Evolutionary conservation across 2,113 vertebrate species (phyloP).

Genomic region (Mohoua ochrocephala): DNA sequence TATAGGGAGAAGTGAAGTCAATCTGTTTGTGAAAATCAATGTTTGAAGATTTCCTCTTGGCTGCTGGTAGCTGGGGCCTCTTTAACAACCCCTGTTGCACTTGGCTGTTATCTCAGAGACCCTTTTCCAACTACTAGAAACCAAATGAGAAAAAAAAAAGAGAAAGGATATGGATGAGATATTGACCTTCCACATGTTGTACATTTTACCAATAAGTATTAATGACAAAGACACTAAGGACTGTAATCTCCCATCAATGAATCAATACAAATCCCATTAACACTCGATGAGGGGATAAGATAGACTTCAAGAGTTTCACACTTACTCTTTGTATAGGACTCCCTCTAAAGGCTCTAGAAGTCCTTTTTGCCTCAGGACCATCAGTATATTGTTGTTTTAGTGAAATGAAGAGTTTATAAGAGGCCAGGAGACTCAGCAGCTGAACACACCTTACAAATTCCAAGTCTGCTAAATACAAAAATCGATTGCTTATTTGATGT

Average conservation of each 20-base stretch:
- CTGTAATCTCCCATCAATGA: conserved; percentile 51
- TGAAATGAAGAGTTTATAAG: background rate
- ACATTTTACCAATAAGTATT: conserved; percentile 25
- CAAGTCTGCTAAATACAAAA: background rate
- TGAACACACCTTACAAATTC: background rate
- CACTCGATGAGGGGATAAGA: conserved; percentile 36
- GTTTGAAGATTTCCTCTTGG: conserved; percentile 17
- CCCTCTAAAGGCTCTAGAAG: conserved; percentile 17
- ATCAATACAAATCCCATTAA: conserved; percentile 56
- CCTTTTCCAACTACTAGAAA: background rate
- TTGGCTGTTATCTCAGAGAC: background rate
- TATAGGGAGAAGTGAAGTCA: conserved; percentile 48
- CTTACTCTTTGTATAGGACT: background rate
- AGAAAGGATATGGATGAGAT: background rate
- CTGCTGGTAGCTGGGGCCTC: background rate
- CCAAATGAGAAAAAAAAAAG: background rate
- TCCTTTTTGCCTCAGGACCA: background rate
- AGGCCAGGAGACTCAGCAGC: background rate
- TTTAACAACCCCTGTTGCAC: background rate
- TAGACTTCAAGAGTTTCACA: background rate
- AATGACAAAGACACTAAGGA: conserved; percentile 51
- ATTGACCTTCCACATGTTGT: conserved; percentile 12
- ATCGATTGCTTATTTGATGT: background rate
- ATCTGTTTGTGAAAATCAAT: conserved; percentile 24
- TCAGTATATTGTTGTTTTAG: background rate